A percentile compares a stretch with the other conserved stretches of the same genome.
Evolutionary conservation across 2,888 invertebrate genomes (phyloP).

Genomic region (Synanthedon tipuliformis): DNA sequence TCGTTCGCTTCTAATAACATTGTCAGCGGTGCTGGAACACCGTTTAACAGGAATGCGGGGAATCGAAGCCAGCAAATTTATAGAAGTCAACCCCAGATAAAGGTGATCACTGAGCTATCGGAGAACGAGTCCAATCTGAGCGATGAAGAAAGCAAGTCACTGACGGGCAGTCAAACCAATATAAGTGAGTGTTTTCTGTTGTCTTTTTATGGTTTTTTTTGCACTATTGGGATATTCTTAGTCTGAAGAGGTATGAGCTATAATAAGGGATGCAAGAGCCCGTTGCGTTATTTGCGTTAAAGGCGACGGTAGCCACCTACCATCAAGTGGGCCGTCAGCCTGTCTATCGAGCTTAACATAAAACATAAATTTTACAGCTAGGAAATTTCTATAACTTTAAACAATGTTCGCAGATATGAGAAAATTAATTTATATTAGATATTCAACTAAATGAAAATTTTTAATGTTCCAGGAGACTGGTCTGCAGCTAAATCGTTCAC

Average conservation of each 20-base stretch:
- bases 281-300: too few relatives aligned
- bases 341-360: too few relatives aligned
- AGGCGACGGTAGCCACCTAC: too few relatives aligned
- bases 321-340: too few relatives aligned
- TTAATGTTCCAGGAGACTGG: conserved; percentile 29
- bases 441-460: not conserved
- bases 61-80: conserved; percentile 27
- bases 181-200: conserved; percentile 29
- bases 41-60: conserved; percentile 22
- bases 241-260: too few relatives aligned
- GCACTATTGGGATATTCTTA: not conserved
- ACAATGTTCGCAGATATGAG: too few relatives aligned
- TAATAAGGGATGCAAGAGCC: too few relatives aligned
- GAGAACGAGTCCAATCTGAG: conserved; percentile 55
- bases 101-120: conserved; percentile 37
- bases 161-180: conserved; percentile 48
- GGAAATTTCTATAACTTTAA: not conserved
- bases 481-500: conserved; percentile 43
- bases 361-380: not conserved
- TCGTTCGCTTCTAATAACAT: conserved; percentile 45
- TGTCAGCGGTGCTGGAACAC: conserved; percentile 28
- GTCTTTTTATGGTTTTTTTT: not conserved
- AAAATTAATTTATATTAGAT: too few relatives aligned
- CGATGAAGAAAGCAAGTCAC: conserved; percentile 51
- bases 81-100: conserved; percentile 39